Evolutionary conservation across 2,888 invertebrate species (phyloP).

Genomic region (Galeopsomyia nigrocyanea): DNA sequence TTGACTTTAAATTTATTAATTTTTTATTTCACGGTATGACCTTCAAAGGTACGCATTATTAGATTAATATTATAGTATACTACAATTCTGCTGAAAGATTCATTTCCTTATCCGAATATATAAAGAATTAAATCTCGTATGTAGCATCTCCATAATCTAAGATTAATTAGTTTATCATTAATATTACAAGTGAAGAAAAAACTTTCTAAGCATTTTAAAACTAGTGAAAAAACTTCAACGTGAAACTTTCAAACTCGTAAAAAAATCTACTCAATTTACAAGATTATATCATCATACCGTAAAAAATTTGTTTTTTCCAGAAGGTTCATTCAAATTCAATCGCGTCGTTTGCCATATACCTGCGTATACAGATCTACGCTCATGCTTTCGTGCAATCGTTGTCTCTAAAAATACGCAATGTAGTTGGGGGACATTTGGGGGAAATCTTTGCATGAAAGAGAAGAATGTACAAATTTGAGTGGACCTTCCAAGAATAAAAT

Average conservation of each 20-base stretch:
- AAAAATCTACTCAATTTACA: conserved; percentile 48
- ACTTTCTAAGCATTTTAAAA: conserved; percentile 11
- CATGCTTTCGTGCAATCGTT: conserved; percentile 9
- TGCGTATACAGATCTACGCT: neutral
- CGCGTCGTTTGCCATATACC: neutral
- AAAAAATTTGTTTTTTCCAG: conserved; percentile 39
- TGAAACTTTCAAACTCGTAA: conserved; percentile 41
- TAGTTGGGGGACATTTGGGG: neutral
- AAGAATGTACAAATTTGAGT: conserved; percentile 27
- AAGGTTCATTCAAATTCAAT: conserved; percentile 32
- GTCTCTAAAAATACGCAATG: conserved; percentile 16
- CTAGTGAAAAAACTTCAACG: conserved; percentile 45
- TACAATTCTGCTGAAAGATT: too few species aligned
- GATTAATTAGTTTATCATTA: too few species aligned
- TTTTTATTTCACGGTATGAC: too few species aligned
- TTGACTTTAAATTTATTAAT: too few species aligned
- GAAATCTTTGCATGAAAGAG: neutral
- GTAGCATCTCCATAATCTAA: too few species aligned
- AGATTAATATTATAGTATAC: too few species aligned
- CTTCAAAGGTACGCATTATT: too few species aligned
- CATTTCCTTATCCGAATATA: too few species aligned
- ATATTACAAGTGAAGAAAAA: too few species aligned
- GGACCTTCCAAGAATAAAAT: conserved; percentile 39
- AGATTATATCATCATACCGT: conserved; percentile 33
- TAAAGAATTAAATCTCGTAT: too few species aligned